Evolutionary conservation across 1,140 invertebrate species (phyloP), one percentile per base, ranked within the genome.

Genomic region (Pomacea maculata): DNA sequence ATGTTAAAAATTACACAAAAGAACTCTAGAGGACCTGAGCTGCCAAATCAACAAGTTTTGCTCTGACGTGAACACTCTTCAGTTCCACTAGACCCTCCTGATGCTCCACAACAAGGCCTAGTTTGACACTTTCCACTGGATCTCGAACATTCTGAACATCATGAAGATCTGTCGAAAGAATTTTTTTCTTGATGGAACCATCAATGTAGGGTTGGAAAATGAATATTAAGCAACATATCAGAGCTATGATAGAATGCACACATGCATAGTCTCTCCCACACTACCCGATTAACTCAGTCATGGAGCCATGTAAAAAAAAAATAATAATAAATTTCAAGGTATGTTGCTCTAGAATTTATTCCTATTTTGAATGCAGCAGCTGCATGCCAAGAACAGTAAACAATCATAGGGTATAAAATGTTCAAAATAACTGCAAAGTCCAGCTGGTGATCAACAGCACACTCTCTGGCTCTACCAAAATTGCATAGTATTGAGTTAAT

Each of bases 1-100:
- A 67, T 25, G 0, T 64, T 25, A 67, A 61, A 9, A n/a, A 45
- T 7, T 21, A 75, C 54, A 75, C 1, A 15, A 29, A 29, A 74
- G 34, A 34, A 52, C 8, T 25, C 72, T 83, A 45, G 4, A 61
- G 57, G 75, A 92, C 91, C 87, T 92, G 84, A 54, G 89, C 89
- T 67, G 88, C 90, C 14, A 91, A 82, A 79, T 92, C 91, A 55
- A 92, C 78, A 15, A 92, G 80, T 77, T 88, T 86, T n/a, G 88
- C 89, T 75, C 83, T 79, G 12, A 92, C 82, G 82, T 92, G 86
- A 64, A 92, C 89, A 65, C 82, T 81, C 75, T 83, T 85, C 34
- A 92, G 85, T 12, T 90, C 84, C 17, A 92, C 86, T 21, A 85
- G 82, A 9, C 64, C 61, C 55, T 80, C 71, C n/a, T 81, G 77